Conservation (phyloP, 2,113 vertebrate species). For the Ctenomys sociabilis region DNA sequence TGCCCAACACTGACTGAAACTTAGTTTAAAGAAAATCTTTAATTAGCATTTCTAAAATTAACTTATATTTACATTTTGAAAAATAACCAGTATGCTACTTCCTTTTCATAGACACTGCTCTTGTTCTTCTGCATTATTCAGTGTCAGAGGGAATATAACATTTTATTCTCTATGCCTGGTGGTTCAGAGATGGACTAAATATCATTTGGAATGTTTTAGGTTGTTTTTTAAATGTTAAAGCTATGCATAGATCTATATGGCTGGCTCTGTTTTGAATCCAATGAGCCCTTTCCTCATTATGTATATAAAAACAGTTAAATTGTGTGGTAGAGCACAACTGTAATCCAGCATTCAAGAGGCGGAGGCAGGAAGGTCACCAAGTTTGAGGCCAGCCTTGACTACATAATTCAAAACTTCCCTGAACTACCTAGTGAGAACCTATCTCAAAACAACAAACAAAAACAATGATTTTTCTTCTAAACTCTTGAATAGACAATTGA, state of each 20-base stretch:
- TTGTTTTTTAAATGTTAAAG: conserved; percentile 37
- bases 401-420: background rate
- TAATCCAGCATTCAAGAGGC: background rate
- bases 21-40: background rate
- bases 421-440: background rate
- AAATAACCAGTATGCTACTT: background rate
- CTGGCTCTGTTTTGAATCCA: background rate
- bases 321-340: background rate
- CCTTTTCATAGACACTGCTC: conserved; percentile 13
- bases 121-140: background rate
- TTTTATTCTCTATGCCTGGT: background rate
- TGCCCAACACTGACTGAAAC: background rate
- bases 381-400: background rate
- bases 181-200: background rate
- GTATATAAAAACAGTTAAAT: conserved; percentile 25
- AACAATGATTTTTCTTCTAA: background rate
- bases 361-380: background rate
- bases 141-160: background rate
- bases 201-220: conserved; percentile 12
- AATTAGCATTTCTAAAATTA: conserved; percentile 30
- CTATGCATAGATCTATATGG: background rate
- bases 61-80: conserved; percentile 35
- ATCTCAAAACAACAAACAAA: background rate
- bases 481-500: conserved; percentile 3
- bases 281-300: background rate